Conservation (phyloP, 2,797 vertebrate species). For the Ibycter americanus region DNA sequence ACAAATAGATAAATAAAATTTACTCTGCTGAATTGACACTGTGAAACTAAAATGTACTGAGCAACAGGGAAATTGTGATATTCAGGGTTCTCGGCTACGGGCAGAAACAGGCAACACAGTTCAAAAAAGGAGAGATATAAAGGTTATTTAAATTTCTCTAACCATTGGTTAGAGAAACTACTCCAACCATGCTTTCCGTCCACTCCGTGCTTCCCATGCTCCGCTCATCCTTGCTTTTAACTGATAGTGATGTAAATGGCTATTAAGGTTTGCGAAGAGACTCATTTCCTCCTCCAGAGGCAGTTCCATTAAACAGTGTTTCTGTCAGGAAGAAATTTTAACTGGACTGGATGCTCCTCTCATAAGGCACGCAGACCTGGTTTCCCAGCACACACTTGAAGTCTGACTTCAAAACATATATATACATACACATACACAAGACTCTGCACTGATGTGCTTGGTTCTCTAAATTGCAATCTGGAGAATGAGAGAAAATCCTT, state of each 20-base stretch:
- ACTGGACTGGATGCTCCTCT: not conserved
- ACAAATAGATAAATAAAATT: not conserved
- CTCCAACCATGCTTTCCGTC: not conserved
- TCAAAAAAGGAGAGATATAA: not conserved
- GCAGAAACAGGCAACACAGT: not conserved
- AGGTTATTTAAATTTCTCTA: not conserved
- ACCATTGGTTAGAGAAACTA: not conserved
- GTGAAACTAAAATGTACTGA: not conserved
- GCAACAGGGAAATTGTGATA: not conserved
- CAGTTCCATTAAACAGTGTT: not conserved
- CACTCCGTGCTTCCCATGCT: accelerated
- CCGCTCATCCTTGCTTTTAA: not conserved
- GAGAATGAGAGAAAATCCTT: not conserved
- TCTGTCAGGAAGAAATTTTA: not conserved
- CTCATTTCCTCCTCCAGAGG: not conserved
- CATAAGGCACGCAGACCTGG: not conserved
- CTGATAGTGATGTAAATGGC: not conserved
- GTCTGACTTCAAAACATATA: not conserved
- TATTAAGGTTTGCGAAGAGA: not conserved
- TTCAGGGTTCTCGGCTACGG: not conserved
- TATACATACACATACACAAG: not conserved
- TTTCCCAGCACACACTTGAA: not conserved
- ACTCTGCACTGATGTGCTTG: not conserved
- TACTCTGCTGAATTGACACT: not conserved
- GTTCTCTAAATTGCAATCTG: not conserved